A percentile compares a stretch with the other conserved stretches of the same genome.
These are phyloP conservation scores for Onychomys leucogaster DNA, from an alignment of 2,797 vertebrate genomes.

Conservation along the genomic window DNA sequence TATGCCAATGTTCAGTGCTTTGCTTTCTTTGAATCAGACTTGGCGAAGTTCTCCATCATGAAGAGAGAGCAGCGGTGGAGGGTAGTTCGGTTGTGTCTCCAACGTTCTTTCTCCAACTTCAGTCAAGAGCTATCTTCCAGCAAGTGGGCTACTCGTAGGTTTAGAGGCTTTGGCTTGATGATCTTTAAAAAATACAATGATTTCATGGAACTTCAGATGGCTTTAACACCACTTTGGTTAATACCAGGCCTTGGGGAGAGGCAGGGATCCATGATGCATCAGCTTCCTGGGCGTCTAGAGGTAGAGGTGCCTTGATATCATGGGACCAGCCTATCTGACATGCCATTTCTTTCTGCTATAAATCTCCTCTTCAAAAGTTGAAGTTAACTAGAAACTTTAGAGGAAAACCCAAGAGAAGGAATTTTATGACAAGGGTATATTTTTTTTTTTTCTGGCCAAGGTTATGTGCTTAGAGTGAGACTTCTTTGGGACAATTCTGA, in stretches of 20 bases:
- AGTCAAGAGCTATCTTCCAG: conserved; percentile 51
- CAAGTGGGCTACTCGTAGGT: conserved; percentile 51
- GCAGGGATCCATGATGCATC: conserved; percentile 26
- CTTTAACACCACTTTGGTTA: conserved; percentile 52
- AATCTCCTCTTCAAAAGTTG: background rate
- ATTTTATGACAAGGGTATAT: conserved; percentile 23
- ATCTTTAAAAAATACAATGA: conserved; percentile 56
- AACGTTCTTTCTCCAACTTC: background rate
- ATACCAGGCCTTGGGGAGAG: conserved; percentile 52
- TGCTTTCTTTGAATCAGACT: background rate
- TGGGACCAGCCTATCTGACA: background rate
- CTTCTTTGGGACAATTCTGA: background rate
- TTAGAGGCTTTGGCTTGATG: conserved; percentile 59
- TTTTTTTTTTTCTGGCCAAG: background rate
- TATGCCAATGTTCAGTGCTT: background rate
- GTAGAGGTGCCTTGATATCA: conserved; percentile 2
- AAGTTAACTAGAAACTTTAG: conserved; percentile 39
- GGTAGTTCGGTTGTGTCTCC: background rate
- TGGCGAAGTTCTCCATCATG: background rate
- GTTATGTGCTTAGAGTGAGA: background rate
- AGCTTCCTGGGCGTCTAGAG: background rate
- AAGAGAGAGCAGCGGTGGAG: background rate
- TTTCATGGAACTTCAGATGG: conserved; percentile 42
- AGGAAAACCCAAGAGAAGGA: background rate
- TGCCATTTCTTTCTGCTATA: background rate